Base-by-base conservation (phyloP, 2,888 invertebrate genomes). In the Panopea generosa region DNA sequence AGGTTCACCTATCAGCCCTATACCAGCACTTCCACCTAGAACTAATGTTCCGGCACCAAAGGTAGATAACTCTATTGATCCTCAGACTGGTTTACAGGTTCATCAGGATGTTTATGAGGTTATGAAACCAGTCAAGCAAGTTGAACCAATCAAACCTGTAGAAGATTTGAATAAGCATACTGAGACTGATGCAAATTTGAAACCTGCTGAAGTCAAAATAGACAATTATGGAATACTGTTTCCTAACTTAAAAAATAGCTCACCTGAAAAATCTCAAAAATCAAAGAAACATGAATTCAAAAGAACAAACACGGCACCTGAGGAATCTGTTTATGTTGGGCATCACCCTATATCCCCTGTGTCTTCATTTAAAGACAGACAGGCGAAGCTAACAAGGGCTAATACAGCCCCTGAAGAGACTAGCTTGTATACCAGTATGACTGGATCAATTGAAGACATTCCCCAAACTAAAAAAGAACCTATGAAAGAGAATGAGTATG, bases 221-320 rank as follows among this genome's bases (percentile, higher is more conserved):
- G 80, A 80, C 45, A 57, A 63, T 27, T 80, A 80, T 65, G 80
- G 56, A 11, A 77, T 77, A 29, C 66, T 80, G 2, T 80, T 77
- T 33, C 80, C 76, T 50, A 76, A 80, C 20, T 70, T 77, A 6
- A 76, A 66, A 27, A 76, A 72, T 45, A 61, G 29, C 38, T 47
- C n/a, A 20, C 57, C 59, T 7, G 18, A 20, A 2, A 75, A 53
- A 50, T n/a, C 59, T 24, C 40, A 55, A 59, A 47, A 45, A 47
- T 16, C 27, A 22, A 22, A 52, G 27, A 60, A 14, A 45, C 67
- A 74, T 49, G 66, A 69, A 38, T 59, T 74, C 0, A 66, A 53
- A 29, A 49, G 78, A 53, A 53, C 70, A n/a, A 70, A 78, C 24
- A 78, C 78, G 40, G 69, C 75, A 2, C 76, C 75, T 9, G 70